Evolutionary conservation across 2,888 invertebrate species (phyloP).

Genomic region (Apodemia hepburni): DNA sequence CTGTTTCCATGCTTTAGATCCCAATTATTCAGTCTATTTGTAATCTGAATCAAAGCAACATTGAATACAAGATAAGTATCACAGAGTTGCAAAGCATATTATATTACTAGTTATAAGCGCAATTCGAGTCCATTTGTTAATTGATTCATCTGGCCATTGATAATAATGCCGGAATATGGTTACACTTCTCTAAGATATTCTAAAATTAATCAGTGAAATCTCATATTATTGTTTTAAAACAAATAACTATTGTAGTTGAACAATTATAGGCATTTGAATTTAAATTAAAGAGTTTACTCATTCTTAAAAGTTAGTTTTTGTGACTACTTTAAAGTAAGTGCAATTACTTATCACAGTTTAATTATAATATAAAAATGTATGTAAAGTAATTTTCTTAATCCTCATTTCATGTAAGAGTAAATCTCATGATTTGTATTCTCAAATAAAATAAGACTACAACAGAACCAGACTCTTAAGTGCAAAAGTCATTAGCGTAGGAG

Average conservation of each 20-base stretch:
- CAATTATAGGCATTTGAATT: no score
- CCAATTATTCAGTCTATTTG: background rate
- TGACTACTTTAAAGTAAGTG: no score
- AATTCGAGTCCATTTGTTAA: slow-evolving; percentile 3
- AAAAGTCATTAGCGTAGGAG: slow-evolving; percentile 21
- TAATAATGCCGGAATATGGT: background rate
- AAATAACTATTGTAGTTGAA: no score
- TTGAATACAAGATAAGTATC: background rate
- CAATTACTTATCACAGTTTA: no score
- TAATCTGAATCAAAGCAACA: background rate
- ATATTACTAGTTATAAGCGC: background rate
- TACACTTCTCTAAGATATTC: background rate
- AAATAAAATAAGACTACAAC: slow-evolving; percentile 3
- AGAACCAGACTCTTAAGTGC: slow-evolving; percentile 19
- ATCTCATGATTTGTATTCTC: background rate
- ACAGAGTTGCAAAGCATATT: background rate
- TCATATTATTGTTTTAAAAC: no score
- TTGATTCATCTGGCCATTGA: background rate
- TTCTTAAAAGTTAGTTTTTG: no score
- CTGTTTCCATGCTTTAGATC: no score
- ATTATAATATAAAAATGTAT: no score
- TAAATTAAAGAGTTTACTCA: no score
- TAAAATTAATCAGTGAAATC: background rate
- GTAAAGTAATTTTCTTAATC: no score
- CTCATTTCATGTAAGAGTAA: background rate